A percentile compares a stretch with the other conserved stretches of the same genome.
Conservation (phyloP, 2,113 vertebrate genomes). For the Chamaea fasciata region DNA sequence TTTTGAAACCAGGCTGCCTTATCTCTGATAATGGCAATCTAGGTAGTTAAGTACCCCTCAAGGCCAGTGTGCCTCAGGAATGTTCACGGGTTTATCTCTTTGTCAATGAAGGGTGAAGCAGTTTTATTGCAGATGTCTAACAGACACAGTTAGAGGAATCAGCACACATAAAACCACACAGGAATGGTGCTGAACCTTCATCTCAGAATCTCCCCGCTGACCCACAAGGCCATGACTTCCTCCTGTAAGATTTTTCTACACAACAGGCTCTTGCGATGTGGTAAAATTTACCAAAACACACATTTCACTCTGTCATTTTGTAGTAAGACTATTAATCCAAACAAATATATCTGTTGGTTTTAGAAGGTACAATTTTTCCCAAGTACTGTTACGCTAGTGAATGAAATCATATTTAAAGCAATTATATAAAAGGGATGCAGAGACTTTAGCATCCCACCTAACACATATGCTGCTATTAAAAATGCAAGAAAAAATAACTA, state of each 20-base stretch:
- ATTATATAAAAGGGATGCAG: not conserved
- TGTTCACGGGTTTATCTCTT: not conserved
- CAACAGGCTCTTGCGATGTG: not conserved
- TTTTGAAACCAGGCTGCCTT: not conserved
- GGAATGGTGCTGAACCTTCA: not conserved
- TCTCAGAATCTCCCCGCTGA: not conserved
- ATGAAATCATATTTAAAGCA: not conserved
- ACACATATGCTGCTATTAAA: not conserved
- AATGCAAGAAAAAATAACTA: not conserved
- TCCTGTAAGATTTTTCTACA: not conserved
- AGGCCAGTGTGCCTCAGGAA: not conserved
- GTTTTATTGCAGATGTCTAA: not conserved
- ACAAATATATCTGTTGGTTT: not conserved
- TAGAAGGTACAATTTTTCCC: not conserved
- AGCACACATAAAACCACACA: not conserved
- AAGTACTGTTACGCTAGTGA: not conserved
- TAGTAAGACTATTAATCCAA: not conserved
- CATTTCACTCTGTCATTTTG: not conserved
- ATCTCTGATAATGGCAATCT: not conserved
- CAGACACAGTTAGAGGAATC: not conserved
- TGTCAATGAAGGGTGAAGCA: not conserved
- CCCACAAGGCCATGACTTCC: not conserved
- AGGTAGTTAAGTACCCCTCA: not conserved
- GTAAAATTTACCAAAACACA: not conserved
- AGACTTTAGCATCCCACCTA: not conserved